Conservation (phyloP, 2,888 invertebrate genomes). For the Amphipyra tragopoginis region DNA sequence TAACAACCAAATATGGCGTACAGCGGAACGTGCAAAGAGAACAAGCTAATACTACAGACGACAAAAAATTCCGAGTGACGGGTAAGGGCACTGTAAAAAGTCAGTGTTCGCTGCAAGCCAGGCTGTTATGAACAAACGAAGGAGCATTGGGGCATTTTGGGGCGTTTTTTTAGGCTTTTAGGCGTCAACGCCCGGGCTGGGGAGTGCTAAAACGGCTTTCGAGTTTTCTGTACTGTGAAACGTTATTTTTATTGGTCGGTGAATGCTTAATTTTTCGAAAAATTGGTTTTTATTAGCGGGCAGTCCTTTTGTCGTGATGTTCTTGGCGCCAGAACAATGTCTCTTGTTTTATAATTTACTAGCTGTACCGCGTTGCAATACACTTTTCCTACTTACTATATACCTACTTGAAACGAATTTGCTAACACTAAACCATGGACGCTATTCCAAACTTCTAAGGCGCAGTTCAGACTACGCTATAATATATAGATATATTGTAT, state of each 20-base stretch:
- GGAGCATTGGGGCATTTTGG: constrained; percentile 40
- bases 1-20: constrained; percentile 24
- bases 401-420: too few species aligned
- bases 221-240: constrained; percentile 5
- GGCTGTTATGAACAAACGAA: constrained; percentile 61
- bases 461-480: too few species aligned
- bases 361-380: too few species aligned
- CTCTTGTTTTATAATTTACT: too few species aligned
- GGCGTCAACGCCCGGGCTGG: constrained; percentile 42
- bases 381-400: too few species aligned
- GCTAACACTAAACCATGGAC: too few species aligned
- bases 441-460: too few species aligned
- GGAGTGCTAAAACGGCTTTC: constrained; percentile 21
- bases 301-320: constrained; percentile 11
- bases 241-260: constrained; percentile 16
- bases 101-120: constrained; percentile 50
- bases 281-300: constrained; percentile 11
- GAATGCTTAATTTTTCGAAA: constrained; percentile 24
- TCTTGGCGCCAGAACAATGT: neutral
- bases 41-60: constrained; percentile 37
- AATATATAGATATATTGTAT: too few species aligned
- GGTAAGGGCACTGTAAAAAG: constrained; percentile 54
- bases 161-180: constrained; percentile 53
- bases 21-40: constrained; percentile 31
- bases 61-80: constrained; percentile 54